Base-by-base conservation (phyloP, 1,140 invertebrate species). In the Centruroides vittatus region DNA sequence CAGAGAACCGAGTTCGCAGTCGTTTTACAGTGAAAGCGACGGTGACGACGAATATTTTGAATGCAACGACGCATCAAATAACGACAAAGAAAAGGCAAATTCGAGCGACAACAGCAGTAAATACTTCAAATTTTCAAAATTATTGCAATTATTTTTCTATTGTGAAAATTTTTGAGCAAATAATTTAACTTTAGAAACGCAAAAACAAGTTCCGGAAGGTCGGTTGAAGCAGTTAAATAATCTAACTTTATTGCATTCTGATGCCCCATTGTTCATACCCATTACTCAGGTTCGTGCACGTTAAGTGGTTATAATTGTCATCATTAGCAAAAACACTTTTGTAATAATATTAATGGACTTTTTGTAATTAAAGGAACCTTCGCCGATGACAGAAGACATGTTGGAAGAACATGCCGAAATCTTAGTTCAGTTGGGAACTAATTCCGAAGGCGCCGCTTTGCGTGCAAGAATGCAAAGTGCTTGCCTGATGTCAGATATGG, bases 311-410 rank as follows among this genome's bases (percentile, higher is more conserved):
- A 23, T 23, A 23, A 23, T 23, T 23, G 23, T 23, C 23, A 23
- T 23, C 23, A 23, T 23, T 23, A 53, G 7, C 3, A 53, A 54
- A 13, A 3, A 13, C 7, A 13, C 52, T 54, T 10, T 13, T 13
- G 34, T 13, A 10, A 3, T 13, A 35, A 36, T 41, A 36, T 13
- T 23, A 53, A 34, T 67, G 8, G 8, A 35, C 12, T 23, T 23
- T 9, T 59, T 7, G 6, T 50, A 10, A 36, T 57, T 64, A n/a
- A 63, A 81, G 76, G 93, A 97, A 70, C 88, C 89, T 1, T 86
- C 91, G 0, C 93, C 94, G 5, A 93, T 98, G 79, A 98, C 95
- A 4, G 95, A 98, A 73, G 95, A 98, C 75, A 87, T 94, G 73
- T 72, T 98, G 52, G 88, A 95, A 68, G 89, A 95, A 71, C 93